Percentiles rank a stretch among this genome's conserved stretches.
These are phyloP conservation scores for Balearica regulorum DNA, from an alignment of 2,797 vertebrate genomes.

Conservation along the genomic window DNA sequence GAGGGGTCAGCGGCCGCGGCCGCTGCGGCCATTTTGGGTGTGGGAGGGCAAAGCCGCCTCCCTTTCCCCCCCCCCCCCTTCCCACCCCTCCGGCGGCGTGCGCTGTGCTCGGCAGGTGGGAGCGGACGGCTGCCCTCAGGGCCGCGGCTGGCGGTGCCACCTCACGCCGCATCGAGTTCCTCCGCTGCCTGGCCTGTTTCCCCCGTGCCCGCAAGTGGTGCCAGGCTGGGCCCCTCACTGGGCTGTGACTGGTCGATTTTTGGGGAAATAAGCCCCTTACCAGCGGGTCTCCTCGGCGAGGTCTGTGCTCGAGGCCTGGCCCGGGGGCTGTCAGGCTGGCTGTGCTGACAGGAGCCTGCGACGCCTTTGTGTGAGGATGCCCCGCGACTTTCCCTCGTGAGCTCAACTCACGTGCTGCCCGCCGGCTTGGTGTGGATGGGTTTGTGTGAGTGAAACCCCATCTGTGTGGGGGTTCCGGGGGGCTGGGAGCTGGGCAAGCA, in stretches of 20 bases:
- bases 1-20: background rate
- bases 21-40: background rate
- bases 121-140: fast-evolving
- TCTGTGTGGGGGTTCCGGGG: background rate
- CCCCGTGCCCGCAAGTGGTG: background rate
- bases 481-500: background rate
- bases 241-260: fast-evolving
- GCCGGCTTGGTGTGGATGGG: fast-evolving
- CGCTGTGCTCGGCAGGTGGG: background rate
- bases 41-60: background rate
- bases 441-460: fast-evolving
- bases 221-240: background rate
- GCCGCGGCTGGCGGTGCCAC: fast-evolving
- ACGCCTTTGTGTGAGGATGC: fast-evolving
- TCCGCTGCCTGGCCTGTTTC: fast-evolving
- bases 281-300: fast-evolving
- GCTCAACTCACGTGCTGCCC: fast-evolving
- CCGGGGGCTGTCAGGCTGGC: fast-evolving
- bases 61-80: fast-evolving
- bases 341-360: background rate
- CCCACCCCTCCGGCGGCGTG: fast-evolving
- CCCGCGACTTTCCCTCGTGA: fast-evolving
- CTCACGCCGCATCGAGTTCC: fast-evolving
- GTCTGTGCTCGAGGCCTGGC: background rate
- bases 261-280: background rate